phyloP scores from a whole-genome alignment of 2,888 invertebrate species.

The Sialis fuliginosa region DNA sequence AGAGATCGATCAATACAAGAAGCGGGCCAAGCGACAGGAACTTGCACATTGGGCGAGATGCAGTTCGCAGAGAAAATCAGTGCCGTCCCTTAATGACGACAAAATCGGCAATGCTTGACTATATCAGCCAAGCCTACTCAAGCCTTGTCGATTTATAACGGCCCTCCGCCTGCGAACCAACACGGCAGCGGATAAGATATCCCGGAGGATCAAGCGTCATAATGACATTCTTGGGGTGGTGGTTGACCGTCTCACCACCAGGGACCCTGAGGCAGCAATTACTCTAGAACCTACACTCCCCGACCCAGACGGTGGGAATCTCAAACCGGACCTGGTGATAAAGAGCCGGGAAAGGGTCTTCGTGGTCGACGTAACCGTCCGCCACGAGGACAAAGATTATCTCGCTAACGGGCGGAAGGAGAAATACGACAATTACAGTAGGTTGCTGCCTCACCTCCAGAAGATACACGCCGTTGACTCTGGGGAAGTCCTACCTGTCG shows the following conservation, averaged over 20 bases:
- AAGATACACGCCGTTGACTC: no score
- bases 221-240: slow-evolving; percentile 12
- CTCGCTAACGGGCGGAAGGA: no score
- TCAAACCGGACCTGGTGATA: no score
- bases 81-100: slow-evolving; percentile 12
- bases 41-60: slow-evolving; percentile 13
- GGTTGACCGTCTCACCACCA: slow-evolving; percentile 5
- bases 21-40: slow-evolving; percentile 11
- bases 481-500: slow-evolving; percentile 1
- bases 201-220: slow-evolving; percentile 12
- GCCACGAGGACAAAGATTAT: no score
- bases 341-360: slow-evolving; percentile 12
- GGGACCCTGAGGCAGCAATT: slow-evolving; percentile 8
- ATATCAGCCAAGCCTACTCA: slow-evolving; percentile 12
- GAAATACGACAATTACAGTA: slow-evolving; percentile 7
- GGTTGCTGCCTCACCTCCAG: slow-evolving; percentile 13
- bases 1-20: slow-evolving; percentile 7
- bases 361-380: slow-evolving; percentile 16
- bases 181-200: slow-evolving; percentile 12
- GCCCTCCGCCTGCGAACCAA: slow-evolving; percentile 16
- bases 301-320: slow-evolving; percentile 13
- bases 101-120: slow-evolving; percentile 14
- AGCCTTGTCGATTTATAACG: slow-evolving; percentile 14
- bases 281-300: slow-evolving; percentile 7
- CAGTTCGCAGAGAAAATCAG: slow-evolving; percentile 14